Conservation (phyloP, 2,888 invertebrate species). For the Spicauda simplicius region DNA sequence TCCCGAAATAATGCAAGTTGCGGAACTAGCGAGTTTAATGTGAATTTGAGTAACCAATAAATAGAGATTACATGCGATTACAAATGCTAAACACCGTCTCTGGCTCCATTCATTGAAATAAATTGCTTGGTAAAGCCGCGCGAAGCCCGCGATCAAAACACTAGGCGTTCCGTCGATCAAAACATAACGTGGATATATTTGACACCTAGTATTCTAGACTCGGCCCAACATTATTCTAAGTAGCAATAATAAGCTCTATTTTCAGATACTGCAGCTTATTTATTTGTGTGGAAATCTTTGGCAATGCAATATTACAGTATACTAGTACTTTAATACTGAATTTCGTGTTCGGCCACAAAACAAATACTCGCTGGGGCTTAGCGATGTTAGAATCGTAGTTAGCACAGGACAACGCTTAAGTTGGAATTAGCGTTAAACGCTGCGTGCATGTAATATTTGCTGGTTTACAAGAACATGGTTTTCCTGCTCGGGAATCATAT, state of each 20-base stretch:
- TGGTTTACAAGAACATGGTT: slow-evolving; percentile 9
- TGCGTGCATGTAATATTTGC: not conserved
- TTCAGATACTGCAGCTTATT: slow-evolving; percentile 43
- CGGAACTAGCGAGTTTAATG: slow-evolving; percentile 7
- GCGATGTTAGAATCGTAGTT: slow-evolving; percentile 38
- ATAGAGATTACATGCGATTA: slow-evolving; percentile 56
- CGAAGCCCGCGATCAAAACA: slow-evolving; percentile 72
- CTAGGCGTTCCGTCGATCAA: slow-evolving; percentile 67
- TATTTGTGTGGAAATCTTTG: slow-evolving; percentile 45
- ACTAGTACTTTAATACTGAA: slow-evolving; percentile 62
- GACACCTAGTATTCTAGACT: slow-evolving; percentile 54
- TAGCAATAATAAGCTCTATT: slow-evolving; percentile 55
- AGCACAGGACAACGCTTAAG: slow-evolving; percentile 46
- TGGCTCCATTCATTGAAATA: slow-evolving; percentile 63
- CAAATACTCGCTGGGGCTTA: slow-evolving; percentile 60
- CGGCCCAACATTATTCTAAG: slow-evolving; percentile 32
- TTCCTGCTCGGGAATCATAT: not conserved
- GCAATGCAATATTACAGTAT: slow-evolving; percentile 57
- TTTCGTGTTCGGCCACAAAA: slow-evolving; percentile 59
- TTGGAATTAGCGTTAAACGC: slow-evolving; percentile 30
- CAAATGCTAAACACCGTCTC: slow-evolving; percentile 52
- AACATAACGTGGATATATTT: slow-evolving; percentile 69
- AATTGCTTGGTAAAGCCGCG: slow-evolving; percentile 58
- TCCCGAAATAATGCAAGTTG: not conserved
- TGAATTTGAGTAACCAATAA: slow-evolving; percentile 48